phyloP scores from a whole-genome alignment of 2,888 invertebrate genomes.

The Amiota mariae region DNA sequence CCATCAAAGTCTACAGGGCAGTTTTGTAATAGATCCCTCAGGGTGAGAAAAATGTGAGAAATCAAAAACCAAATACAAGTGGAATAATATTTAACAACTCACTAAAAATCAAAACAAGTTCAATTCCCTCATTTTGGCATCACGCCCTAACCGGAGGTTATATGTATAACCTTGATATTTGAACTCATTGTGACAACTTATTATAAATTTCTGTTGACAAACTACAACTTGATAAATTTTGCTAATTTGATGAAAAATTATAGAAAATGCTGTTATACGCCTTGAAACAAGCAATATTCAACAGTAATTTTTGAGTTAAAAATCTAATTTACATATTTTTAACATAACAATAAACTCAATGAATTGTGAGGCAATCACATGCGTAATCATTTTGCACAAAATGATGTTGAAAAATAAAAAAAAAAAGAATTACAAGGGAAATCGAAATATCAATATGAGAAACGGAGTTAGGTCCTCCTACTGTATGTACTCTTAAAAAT shows the following conservation, averaged over 20 bases:
- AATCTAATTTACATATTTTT: slow-evolving; percentile 65
- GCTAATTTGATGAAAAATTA: slow-evolving; percentile 23
- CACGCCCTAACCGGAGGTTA: too few species aligned
- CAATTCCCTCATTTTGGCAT: too few species aligned
- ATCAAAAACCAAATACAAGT: too few species aligned
- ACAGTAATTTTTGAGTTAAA: slow-evolving; percentile 47
- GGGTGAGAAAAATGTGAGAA: too few species aligned
- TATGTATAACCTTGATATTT: too few species aligned
- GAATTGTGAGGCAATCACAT: slow-evolving; percentile 55
- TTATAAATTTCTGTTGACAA: not conserved
- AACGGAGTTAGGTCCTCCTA: not conserved
- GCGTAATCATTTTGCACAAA: slow-evolving; percentile 1
- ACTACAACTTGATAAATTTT: slow-evolving; percentile 17
- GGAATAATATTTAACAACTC: too few species aligned
- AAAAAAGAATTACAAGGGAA: slow-evolving; percentile 16
- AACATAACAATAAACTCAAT: slow-evolving; percentile 65
- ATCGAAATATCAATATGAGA: not conserved
- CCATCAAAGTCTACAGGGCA: too few species aligned
- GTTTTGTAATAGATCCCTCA: too few species aligned
- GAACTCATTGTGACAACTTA: too few species aligned
- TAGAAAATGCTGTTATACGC: not conserved
- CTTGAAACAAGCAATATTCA: not conserved
- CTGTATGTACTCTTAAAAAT: not conserved
- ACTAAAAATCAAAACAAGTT: too few species aligned
- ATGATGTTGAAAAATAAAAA: slow-evolving; percentile 19